A percentile compares a stretch with the other conserved stretches of the same genome.
phyloP scores from a whole-genome alignment of 2,113 vertebrate genomes.

The Herpetotheres cachinnans region DNA sequence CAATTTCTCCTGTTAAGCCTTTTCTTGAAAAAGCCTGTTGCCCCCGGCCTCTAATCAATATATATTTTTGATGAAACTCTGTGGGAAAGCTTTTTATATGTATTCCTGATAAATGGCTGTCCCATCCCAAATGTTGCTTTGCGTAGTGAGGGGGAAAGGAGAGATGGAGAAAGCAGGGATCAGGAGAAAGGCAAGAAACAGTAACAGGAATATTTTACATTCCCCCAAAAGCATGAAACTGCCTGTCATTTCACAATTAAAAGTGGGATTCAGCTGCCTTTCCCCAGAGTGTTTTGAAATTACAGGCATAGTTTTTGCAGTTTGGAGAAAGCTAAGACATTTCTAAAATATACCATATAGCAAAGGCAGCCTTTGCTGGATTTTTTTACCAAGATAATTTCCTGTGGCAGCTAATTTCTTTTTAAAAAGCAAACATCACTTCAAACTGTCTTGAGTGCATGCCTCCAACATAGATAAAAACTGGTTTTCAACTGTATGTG shows the following conservation, averaged over 20 bases:
- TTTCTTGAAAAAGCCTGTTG: neutral
- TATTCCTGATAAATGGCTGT: neutral
- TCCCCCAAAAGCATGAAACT: neutral
- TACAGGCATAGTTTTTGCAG: neutral
- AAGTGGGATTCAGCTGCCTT: neutral
- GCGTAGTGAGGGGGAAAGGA: neutral
- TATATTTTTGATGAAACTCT: neutral
- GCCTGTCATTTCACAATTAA: neutral
- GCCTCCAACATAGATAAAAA: neutral
- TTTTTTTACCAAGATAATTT: neutral
- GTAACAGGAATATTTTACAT: constrained; percentile 11
- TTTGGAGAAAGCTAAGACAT: neutral
- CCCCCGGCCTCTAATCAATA: neutral
- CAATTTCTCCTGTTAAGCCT: neutral
- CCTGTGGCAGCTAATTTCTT: neutral
- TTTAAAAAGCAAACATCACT: neutral
- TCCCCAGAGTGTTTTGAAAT: neutral
- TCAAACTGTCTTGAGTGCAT: neutral
- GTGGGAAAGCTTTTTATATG: neutral
- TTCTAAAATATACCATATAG: neutral
- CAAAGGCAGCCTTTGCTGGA: neutral
- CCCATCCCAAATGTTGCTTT: neutral
- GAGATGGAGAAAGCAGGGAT: neutral
- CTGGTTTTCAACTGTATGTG: neutral
- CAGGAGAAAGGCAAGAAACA: neutral